These are phyloP conservation scores for Papilio demoleus DNA, from an alignment of 2,888 invertebrate genomes.

Conservation along the genomic window DNA sequence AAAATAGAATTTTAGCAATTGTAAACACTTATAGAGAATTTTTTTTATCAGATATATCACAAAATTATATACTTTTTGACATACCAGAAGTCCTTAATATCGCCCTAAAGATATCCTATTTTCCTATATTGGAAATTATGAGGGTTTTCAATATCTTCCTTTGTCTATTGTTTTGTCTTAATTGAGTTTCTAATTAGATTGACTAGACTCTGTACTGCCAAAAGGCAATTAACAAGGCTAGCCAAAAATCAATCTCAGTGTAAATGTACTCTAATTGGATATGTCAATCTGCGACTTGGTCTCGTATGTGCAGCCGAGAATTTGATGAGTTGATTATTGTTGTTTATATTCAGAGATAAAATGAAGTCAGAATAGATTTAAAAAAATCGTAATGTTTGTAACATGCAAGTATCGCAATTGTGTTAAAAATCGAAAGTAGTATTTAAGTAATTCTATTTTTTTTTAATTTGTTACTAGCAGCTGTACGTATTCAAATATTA, in stretches of 20 bases:
- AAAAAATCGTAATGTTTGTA: too few relatives aligned
- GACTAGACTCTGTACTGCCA: constrained; percentile 2
- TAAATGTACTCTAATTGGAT: constrained; percentile 26
- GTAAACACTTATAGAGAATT: too few relatives aligned
- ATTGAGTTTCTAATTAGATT: constrained; percentile 22
- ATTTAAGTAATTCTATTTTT: too few relatives aligned
- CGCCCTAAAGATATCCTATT: too few relatives aligned
- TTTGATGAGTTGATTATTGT: constrained; percentile 1
- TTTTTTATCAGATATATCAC: too few relatives aligned
- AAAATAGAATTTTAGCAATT: too few relatives aligned
- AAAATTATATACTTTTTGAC: too few relatives aligned
- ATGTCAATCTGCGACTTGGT: constrained; percentile 27
- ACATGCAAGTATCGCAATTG: not conserved
- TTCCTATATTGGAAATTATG: not conserved
- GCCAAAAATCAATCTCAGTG: constrained; percentile 25
- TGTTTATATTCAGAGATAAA: not conserved
- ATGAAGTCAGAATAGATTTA: not conserved
- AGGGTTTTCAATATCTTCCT: not conserved
- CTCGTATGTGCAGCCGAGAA: constrained; percentile 10
- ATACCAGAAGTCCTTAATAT: too few relatives aligned
- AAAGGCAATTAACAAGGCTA: constrained; percentile 24
- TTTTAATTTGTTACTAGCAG: too few relatives aligned
- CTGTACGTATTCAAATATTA: not conserved
- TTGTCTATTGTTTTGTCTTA: constrained; percentile 3
- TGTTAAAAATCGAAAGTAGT: too few relatives aligned